Conservation (phyloP, 2,888 invertebrate species). For the Microplitis deprimator region DNA sequence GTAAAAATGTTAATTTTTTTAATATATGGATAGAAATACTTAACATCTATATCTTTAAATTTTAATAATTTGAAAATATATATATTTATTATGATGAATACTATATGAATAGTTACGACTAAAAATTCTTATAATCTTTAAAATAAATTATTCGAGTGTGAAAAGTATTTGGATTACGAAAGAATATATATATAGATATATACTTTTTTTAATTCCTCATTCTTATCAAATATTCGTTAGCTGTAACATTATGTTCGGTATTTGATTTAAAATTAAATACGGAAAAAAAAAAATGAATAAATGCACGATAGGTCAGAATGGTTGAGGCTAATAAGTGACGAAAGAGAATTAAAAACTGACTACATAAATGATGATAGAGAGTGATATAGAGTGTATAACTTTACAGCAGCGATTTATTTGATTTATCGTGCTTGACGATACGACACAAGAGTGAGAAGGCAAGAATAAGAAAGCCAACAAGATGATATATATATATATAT, state of each 20-base stretch:
- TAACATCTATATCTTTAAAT: too few species aligned
- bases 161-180: not conserved
- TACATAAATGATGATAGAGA: not conserved
- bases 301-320: conserved; percentile 23
- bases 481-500: too few species aligned
- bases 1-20: too few species aligned
- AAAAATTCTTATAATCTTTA: conserved; percentile 9
- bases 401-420: conserved; percentile 17
- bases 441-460: conserved; percentile 32
- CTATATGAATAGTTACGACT: too few species aligned
- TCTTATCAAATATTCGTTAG: not conserved
- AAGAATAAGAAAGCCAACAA: conserved; percentile 32
- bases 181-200: not conserved
- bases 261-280: not conserved
- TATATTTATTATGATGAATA: too few species aligned
- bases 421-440: conserved; percentile 10
- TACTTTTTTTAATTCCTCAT: not conserved
- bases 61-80: too few species aligned
- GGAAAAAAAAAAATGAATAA: conserved; percentile 8
- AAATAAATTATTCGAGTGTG: conserved; percentile 8
- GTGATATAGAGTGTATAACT: conserved; percentile 5
- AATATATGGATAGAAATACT: too few species aligned
- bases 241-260: not conserved
- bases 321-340: conserved; percentile 27
- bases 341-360: conserved; percentile 30